These are phyloP conservation scores for Aphelinus atriplicis DNA, from an alignment of 1,140 invertebrate species.

Conservation along the genomic window DNA sequence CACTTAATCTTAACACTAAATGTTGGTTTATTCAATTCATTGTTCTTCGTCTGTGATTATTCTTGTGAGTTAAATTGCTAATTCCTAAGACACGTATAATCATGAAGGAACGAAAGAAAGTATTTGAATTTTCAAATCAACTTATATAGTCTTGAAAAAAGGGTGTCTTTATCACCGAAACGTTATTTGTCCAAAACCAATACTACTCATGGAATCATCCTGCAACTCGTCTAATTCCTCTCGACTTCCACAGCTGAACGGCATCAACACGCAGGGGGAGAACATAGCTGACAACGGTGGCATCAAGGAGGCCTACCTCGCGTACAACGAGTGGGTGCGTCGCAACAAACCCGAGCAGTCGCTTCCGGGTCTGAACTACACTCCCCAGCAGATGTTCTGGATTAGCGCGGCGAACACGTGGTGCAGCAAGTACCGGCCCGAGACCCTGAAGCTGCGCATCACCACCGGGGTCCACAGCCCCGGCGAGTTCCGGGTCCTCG, in stretches of 20 bases:
- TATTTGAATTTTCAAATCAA: too few relatives aligned
- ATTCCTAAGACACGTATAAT: too few relatives aligned
- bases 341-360: constrained; percentile 72
- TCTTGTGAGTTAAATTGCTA: too few relatives aligned
- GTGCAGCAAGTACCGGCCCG: constrained; percentile 76
- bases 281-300: constrained; percentile 94
- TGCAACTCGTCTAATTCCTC: too few relatives aligned
- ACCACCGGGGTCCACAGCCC: constrained; percentile 83
- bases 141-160: too few relatives aligned
- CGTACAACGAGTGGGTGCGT: constrained; percentile 78
- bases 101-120: too few relatives aligned
- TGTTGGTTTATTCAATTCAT: too few relatives aligned
- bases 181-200: too few relatives aligned
- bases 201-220: too few relatives aligned
- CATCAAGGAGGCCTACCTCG: constrained; percentile 86
- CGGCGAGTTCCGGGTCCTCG: constrained; percentile 83
- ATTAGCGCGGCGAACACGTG: constrained; percentile 75
- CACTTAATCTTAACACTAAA: too few relatives aligned
- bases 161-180: too few relatives aligned
- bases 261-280: constrained; percentile 89
- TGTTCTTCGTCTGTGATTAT: too few relatives aligned
- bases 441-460: constrained; percentile 78
- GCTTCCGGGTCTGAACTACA: constrained; percentile 71
- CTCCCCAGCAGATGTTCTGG: constrained; percentile 81
- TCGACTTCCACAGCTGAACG: constrained; percentile 75